These are phyloP conservation scores for Microtus montanus DNA, from an alignment of 2,113 vertebrate species.

Conservation along the genomic window DNA sequence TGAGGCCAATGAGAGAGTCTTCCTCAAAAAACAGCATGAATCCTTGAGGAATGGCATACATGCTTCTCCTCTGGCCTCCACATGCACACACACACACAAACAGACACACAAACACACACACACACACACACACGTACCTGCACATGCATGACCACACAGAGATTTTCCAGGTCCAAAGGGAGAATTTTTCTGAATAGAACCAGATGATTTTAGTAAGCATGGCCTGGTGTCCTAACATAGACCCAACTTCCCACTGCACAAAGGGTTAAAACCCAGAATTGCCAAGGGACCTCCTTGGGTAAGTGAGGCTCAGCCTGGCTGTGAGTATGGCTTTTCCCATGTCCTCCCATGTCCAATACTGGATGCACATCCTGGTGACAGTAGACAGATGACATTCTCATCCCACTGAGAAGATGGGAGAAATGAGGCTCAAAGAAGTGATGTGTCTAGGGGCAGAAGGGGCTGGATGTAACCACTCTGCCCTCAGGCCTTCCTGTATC, in stretches of 20 bases:
- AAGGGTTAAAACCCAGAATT: neutral
- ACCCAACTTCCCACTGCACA: neutral
- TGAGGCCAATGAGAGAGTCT: neutral
- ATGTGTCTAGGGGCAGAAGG: neutral
- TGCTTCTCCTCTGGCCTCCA: neutral
- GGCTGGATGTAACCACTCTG: neutral
- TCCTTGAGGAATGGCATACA: neutral
- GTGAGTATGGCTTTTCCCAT: neutral
- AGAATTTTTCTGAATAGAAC: neutral
- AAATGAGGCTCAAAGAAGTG: neutral
- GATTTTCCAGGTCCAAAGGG: neutral
- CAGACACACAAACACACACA: too few species aligned
- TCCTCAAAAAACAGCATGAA: neutral
- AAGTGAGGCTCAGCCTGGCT: neutral
- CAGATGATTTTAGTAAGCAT: neutral
- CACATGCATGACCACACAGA: neutral
- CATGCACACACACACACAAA: too few species aligned
- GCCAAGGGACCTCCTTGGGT: neutral
- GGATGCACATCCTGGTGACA: neutral
- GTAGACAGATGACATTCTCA: neutral
- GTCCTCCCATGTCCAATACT: fast-evolving
- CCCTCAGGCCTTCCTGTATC: neutral
- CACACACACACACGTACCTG: neutral
- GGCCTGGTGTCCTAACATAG: neutral
- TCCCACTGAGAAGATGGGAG: neutral